These are phyloP conservation scores for Latrodectus geometricus DNA, from an alignment of 1,140 invertebrate genomes.

Conservation along the genomic window DNA sequence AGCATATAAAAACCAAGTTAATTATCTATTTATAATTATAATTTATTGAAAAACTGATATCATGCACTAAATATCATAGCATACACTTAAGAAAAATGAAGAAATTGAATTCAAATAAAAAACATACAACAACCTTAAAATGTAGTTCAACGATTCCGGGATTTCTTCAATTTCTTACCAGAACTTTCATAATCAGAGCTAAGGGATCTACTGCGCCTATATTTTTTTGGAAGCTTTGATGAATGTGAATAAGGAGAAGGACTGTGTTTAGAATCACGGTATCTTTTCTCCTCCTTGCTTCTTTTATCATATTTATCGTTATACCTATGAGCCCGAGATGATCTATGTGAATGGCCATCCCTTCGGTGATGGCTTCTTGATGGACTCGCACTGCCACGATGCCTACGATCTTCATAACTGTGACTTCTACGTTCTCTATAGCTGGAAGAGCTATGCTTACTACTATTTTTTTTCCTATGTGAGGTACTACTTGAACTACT, in stretches of 20 bases:
- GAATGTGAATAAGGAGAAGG: slow-evolving; percentile 1
- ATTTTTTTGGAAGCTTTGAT: slow-evolving; percentile 41
- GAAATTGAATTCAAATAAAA: background rate
- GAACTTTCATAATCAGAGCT: slow-evolving; percentile 44
- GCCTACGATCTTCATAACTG: slow-evolving; percentile 32
- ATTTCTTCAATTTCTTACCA: slow-evolving; percentile 57
- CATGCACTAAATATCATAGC: too few relatives aligned
- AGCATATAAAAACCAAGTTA: too few relatives aligned
- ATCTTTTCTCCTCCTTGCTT: slow-evolving; percentile 5
- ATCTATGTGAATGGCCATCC: slow-evolving; percentile 3
- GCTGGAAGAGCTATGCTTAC: slow-evolving; percentile 3
- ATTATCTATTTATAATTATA: too few relatives aligned
- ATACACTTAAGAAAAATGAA: too few relatives aligned
- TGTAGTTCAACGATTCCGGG: slow-evolving; percentile 19
- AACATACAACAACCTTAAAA: slow-evolving; percentile 25
- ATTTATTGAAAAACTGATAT: too few relatives aligned
- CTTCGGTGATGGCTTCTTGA: background rate
- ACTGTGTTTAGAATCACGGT: background rate
- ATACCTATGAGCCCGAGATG: slow-evolving; percentile 2
- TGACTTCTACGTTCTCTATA: background rate
- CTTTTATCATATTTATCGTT: slow-evolving; percentile 12
- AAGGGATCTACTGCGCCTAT: slow-evolving; percentile 34
- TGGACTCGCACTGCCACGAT: slow-evolving; percentile 3
- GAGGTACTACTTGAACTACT: slow-evolving; percentile 10
- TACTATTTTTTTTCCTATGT: slow-evolving; percentile 8